Conservation (phyloP, 2,888 invertebrate genomes). For the Punctoribates punctum region DNA sequence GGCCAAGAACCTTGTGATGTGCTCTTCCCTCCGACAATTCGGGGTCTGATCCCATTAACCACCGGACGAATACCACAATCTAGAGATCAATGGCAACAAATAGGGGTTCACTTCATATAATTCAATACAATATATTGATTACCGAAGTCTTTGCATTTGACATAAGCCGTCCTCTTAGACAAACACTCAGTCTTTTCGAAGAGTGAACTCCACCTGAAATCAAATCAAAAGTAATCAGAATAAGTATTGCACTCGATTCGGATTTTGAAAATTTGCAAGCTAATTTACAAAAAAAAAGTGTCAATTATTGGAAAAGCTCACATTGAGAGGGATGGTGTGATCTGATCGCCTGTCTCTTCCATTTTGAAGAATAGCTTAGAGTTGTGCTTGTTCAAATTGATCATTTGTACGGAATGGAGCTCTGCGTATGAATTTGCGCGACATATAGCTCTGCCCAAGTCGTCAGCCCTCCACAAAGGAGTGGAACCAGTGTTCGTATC, state of each 20-base stretch:
- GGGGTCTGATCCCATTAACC: constrained; percentile 51
- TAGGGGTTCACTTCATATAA: not conserved
- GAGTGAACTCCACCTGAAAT: constrained; percentile 41
- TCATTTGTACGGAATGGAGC: constrained; percentile 10
- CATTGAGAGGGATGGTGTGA: constrained; percentile 35
- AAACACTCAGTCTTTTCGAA: constrained; percentile 37
- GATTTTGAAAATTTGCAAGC: too few species aligned
- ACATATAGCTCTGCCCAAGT: constrained; percentile 71
- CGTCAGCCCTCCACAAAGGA: constrained; percentile 61
- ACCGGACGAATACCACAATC: constrained; percentile 47
- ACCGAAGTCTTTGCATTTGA: constrained; percentile 61
- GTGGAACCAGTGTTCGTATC: not conserved
- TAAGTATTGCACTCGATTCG: not conserved
- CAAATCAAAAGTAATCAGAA: not conserved
- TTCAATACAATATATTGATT: not conserved
- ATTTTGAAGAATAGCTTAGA: constrained; percentile 24
- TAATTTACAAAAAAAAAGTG: too few species aligned
- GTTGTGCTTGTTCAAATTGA: not conserved
- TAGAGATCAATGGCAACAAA: too few species aligned
- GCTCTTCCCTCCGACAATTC: constrained; percentile 76
- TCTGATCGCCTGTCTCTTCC: not conserved
- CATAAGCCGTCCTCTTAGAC: constrained; percentile 59
- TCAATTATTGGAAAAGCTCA: constrained; percentile 12
- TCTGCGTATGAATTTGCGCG: constrained; percentile 64
- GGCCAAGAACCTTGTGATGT: constrained; percentile 75